Percentiles rank a stretch among this genome's conserved stretches.
Conservation (phyloP, 92 coral and sea anemone species). For the Epizoanthus stellaris region DNA sequence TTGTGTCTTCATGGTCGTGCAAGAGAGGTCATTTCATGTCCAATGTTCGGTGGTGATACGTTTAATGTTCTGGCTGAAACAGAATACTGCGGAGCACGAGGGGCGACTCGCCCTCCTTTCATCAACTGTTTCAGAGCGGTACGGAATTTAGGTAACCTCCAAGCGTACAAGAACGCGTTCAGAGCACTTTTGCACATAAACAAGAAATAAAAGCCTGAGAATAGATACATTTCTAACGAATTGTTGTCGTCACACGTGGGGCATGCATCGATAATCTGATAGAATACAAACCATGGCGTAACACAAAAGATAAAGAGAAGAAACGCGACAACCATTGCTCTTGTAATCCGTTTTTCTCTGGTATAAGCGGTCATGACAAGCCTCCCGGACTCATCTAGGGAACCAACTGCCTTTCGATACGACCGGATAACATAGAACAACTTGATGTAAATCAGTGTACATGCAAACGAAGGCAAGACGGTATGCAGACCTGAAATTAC, state of each 20-base stretch:
- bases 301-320: conserved; percentile 68
- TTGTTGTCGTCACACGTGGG: conserved; percentile 73
- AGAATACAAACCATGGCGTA: conserved; percentile 83
- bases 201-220: conserved; percentile 68
- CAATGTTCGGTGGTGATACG: neutral
- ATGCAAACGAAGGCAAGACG: conserved; percentile 69
- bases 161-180: conserved; percentile 79
- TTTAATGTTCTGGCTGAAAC: neutral
- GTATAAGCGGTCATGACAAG: conserved; percentile 71
- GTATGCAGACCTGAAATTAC: conserved; percentile 78
- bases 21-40: too few relatives aligned
- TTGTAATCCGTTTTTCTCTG: conserved; percentile 74
- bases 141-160: conserved; percentile 77
- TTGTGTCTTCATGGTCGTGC: too few relatives aligned
- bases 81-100: conserved; percentile 25
- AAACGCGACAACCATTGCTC: conserved; percentile 59
- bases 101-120: neutral
- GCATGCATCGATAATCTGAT: conserved; percentile 78
- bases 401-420: conserved; percentile 49
- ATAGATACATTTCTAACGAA: conserved; percentile 71
- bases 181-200: conserved; percentile 74
- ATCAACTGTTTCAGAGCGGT: conserved; percentile 57
- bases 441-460: conserved; percentile 56
- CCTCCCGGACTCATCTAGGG: conserved; percentile 68
- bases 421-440: conserved; percentile 53